Percentiles rank a stretch among this genome's conserved stretches.
Evolutionary conservation across 2,888 invertebrate species (phyloP).

Genomic region (Lottia gigantea): DNA sequence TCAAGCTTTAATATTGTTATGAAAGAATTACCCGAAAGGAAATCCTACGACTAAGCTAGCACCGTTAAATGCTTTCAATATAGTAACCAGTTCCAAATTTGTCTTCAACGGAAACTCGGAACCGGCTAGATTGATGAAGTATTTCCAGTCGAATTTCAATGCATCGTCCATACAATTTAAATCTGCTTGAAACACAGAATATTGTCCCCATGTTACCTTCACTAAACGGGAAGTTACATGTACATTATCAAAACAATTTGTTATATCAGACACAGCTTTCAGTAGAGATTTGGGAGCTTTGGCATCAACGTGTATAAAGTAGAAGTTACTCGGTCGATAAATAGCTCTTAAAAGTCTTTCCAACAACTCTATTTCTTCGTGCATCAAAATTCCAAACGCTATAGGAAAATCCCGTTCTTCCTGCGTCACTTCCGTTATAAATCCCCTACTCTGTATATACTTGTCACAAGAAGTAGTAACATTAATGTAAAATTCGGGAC

Average conservation of each 20-base stretch:
- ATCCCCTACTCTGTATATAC: neutral
- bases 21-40: neutral
- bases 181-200: conserved; percentile 2
- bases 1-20: too few relatives aligned
- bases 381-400: neutral
- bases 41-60: neutral
- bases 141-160: neutral
- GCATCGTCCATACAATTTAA: neutral
- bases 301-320: neutral
- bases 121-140: neutral
- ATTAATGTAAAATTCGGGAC: neutral
- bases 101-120: neutral
- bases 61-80: neutral
- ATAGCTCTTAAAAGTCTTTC: conserved; percentile 1
- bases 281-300: neutral
- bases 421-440: neutral
- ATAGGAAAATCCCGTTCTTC: neutral
- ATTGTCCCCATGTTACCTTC: neutral
- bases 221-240: neutral
- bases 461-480: neutral
- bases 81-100: neutral
- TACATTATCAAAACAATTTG: neutral
- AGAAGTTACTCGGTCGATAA: neutral
- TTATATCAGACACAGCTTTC: neutral
- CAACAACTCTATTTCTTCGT: neutral